Conservation (phyloP, 2,888 invertebrate genomes). For the Tinea pellionella region DNA sequence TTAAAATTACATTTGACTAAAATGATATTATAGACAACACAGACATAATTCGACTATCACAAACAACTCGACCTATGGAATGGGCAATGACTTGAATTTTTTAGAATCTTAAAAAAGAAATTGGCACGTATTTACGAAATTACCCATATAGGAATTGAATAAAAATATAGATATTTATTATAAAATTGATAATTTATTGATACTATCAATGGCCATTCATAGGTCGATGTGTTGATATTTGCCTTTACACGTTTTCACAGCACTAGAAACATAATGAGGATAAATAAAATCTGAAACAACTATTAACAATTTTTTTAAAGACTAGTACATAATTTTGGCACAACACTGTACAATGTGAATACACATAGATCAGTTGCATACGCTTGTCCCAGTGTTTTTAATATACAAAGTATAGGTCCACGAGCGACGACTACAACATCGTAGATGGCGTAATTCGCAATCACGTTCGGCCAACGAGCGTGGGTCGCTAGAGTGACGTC, state of each 20-base stretch:
- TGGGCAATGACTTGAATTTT: neutral
- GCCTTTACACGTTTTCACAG: conserved; percentile 41
- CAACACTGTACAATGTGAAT: conserved; percentile 46
- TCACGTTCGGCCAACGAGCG: too few species aligned
- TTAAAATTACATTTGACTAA: conserved; percentile 9
- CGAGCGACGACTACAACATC: too few species aligned
- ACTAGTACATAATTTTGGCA: conserved; percentile 70
- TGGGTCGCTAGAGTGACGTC: too few species aligned
- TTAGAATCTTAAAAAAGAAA: too few species aligned
- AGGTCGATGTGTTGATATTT: conserved; percentile 9
- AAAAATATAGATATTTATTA: too few species aligned
- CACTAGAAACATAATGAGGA: conserved; percentile 67
- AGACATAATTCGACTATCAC: conserved; percentile 6
- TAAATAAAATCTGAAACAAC: conserved; percentile 69
- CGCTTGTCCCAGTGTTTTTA: neutral
- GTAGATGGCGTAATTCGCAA: too few species aligned
- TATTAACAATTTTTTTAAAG: conserved; percentile 64
- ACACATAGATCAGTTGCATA: conserved; percentile 10
- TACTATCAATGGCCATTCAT: too few species aligned
- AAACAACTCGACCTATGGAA: neutral
- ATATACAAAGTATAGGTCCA: neutral
- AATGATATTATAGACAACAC: neutral
- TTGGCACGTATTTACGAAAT: too few species aligned
- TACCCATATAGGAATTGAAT: too few species aligned
- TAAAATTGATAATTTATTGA: too few species aligned